phyloP scores from a whole-genome alignment of 2,113 vertebrate species.

The Antigone vipio region DNA sequence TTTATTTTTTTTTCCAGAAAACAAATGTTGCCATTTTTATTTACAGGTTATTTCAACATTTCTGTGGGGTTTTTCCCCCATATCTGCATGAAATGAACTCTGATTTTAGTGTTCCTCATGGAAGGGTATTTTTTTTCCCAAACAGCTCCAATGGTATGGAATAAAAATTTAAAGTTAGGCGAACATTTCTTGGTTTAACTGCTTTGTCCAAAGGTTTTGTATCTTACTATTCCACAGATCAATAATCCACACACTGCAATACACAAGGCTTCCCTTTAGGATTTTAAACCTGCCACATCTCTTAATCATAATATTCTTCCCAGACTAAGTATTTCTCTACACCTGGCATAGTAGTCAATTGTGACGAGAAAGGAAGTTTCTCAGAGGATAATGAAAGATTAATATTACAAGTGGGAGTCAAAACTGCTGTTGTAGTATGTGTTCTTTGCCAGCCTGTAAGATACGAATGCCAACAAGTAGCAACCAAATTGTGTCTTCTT shows the following conservation, averaged over 20 bases:
- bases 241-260: not conserved
- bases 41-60: not conserved
- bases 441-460: not conserved
- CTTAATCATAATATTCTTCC: not conserved
- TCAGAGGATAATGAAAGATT: constrained; percentile 1
- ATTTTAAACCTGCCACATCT: not conserved
- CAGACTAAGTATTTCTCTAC: not conserved
- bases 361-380: not conserved
- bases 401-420: not conserved
- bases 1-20: not conserved
- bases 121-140: not conserved
- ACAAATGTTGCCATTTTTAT: not conserved
- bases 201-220: not conserved
- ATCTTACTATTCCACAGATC: not conserved
- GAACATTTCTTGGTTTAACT: not conserved
- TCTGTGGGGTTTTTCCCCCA: not conserved
- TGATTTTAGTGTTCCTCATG: not conserved
- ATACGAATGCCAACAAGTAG: not conserved
- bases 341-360: not conserved
- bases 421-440: not conserved
- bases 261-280: not conserved
- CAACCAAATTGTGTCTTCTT: not conserved
- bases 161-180: not conserved
- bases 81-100: not conserved
- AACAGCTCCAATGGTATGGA: not conserved